These are phyloP conservation scores for Aplidium turbinatum DNA, from an alignment of 23 tunicate species.

Conservation along the genomic window DNA sequence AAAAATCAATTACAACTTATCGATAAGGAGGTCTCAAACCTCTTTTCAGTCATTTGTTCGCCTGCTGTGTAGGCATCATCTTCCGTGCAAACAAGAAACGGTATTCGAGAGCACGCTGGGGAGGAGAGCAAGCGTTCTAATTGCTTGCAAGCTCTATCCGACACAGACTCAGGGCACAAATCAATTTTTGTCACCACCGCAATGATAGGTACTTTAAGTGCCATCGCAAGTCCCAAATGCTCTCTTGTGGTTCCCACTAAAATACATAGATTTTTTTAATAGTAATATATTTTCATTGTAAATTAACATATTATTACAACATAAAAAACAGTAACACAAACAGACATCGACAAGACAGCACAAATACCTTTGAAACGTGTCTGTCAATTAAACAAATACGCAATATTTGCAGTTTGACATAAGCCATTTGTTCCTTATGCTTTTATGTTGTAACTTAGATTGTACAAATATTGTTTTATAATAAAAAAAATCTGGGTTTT, in stretches of 20 bases:
- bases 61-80: conserved; percentile 93
- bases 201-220: conserved; percentile 82
- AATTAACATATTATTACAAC: too few species aligned
- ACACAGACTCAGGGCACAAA: conserved; percentile 54
- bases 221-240: conserved; percentile 91
- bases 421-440: too few species aligned
- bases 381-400: background rate
- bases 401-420: background rate
- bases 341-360: too few species aligned
- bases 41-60: conserved; percentile 59
- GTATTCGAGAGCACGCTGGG: conserved; percentile 81
- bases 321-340: too few species aligned
- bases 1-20: too few species aligned
- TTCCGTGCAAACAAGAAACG: conserved; percentile 74
- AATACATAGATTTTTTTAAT: background rate
- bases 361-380: too few species aligned
- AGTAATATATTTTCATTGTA: background rate
- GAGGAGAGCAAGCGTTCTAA: conserved; percentile 80
- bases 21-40: conserved; percentile 26
- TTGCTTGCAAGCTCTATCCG: conserved; percentile 74
- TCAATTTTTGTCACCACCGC: conserved; percentile 96
- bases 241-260: conserved; percentile 87
- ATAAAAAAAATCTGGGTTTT: too few species aligned
- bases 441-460: too few species aligned
- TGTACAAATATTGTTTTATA: too few species aligned